Evolutionary conservation across 2,888 invertebrate genomes (phyloP), one percentile per base, ranked within the genome.

Genomic region (Auanema freiburgensis): DNA sequence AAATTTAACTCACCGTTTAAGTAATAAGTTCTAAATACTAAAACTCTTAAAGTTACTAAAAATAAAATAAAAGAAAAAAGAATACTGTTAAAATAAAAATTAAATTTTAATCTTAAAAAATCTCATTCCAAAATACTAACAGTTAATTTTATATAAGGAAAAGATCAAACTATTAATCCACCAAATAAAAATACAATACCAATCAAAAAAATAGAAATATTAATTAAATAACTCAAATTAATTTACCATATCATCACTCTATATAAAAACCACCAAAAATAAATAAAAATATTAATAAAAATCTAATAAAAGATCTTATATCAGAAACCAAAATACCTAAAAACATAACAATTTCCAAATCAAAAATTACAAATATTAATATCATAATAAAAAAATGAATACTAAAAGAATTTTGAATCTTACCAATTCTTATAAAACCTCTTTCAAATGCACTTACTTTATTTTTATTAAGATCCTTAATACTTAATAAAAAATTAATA

Each of bases 91-190:
- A 73, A 76, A 66, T 71, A 73, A 62, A 75, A 65, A 69, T 71
- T 74, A 73, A 71, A 73, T 51, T 73, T 74, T 56, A 74, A 64
- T 42, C 66, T 67, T 55, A 74, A 65, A 70, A 74, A 74, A 57
- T 72, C 67, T 43, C 72, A 75, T 33, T 75, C 72, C 25, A 75
- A 63, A 8, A 68, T 50, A 71, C 21, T 71, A 69, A 90, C 88
- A 85, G 90, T 90, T 86, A 90, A 84, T 68, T 89, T 89, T 62
- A 67, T 57, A 40, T 53, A 52, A 14, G 68, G 68, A 33, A 66
- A 63, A 41, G 51, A 33, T 43, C 63, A 65, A 55, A 66, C 63
- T 24, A 59, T 56, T 21, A 71, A 53, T 24, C 58, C 43, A 50
- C 66, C 59, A 54, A 68, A 60, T 50, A 72, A 59, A 70, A 69